Evolutionary conservation across 2,797 vertebrate genomes (phyloP), one percentile per base, ranked within the genome.

Genomic region (Picus viridis): DNA sequence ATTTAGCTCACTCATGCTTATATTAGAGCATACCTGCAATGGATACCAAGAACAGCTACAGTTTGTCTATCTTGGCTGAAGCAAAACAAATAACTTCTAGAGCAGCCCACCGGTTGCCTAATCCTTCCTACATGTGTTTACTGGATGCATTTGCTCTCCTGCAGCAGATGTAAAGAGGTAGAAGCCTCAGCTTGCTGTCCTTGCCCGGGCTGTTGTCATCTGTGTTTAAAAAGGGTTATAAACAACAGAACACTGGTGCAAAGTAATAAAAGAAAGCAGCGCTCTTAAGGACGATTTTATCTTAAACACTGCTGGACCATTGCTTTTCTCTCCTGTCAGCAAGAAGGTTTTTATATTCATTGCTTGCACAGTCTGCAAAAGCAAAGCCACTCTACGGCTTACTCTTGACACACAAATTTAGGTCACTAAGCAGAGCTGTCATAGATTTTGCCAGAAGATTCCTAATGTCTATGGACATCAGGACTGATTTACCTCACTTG

Each of bases 1-100:
- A 86, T 88, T 88, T 94, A 93, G 82, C 93, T 92, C 41, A 3
- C 68, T 81, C 18, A 2, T 88, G 96, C 86, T 96, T 96, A 92
- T 74, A 86, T 94, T 96, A 91, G 56, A 80, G 30, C 0, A 2
- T 91, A 94, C 89, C 93, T 95, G 89, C 58, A 86, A 34, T 53
- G 74, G 71, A 77, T 80, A 86, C 64, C 0, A 0, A 59, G 62
- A 59, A 71, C 24, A 68, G 91, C 80, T 73, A 67, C 17, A 61
- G 41, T 65, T 91, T 86, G 57, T 72, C 89, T 89, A 36, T 56
- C 81, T 88, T 73, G 53, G 45, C 68, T 18, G 3, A 80, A 83
- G 75, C 61, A 86, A 68, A 76, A 73, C 88, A 90, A 78, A 24
- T 51, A 32, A 76, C 32, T 18, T 61, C 16, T 63, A 20, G 45